Evolutionary conservation across 2,888 invertebrate species (phyloP), one percentile per base, ranked within the genome.

Genomic region (Mallateleia sp.): DNA sequence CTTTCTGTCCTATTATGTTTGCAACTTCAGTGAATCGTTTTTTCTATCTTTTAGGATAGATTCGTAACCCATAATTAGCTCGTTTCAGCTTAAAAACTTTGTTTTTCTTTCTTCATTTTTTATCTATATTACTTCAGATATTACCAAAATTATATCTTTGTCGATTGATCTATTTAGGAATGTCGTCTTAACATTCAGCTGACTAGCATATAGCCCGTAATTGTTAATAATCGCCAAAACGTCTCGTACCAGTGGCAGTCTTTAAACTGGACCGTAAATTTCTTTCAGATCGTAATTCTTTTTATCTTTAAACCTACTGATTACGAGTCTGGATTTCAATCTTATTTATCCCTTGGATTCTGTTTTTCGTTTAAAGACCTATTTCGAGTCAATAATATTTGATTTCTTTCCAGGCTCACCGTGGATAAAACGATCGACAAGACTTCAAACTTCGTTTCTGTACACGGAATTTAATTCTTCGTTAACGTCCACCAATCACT

Each of bases 21-120:
- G 54, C 82, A 84, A 78, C 87, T 32, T 90, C 85, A 38, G 81
- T 42, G 20, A 88, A 89, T 47, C 52, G 38, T 14, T 69, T 69
- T 34, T 87, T 88, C 77, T 85, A 89, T 67, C 47, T 47, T 50
- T 86, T 88, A 11, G 80, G 38, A 45, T 56, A 72, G 0, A 72
- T 28, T 52, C 50, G 38, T 14, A 72, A 42, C 20, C 72, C 80
- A 62, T 80, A 72, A 11, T 72, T 14, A 15, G 72, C 45, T n/a
- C 15, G 71, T n/a, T 71, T 50, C 7, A 80, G 20, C 14, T 72
- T 72, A 24, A 42, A 80, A 7, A 71, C 64, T 62, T 80, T 14
- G 28, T 67, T 22, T 20, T 4, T 8, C 24, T 24, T n/a, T 22
- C 25, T 14, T 50, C 9, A 25, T 64, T 22, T 25, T 20, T 22